Evolutionary conservation across 2,797 vertebrate genomes (phyloP), one percentile per base, ranked within the genome.

Genomic region (Nannoperca australis): DNA sequence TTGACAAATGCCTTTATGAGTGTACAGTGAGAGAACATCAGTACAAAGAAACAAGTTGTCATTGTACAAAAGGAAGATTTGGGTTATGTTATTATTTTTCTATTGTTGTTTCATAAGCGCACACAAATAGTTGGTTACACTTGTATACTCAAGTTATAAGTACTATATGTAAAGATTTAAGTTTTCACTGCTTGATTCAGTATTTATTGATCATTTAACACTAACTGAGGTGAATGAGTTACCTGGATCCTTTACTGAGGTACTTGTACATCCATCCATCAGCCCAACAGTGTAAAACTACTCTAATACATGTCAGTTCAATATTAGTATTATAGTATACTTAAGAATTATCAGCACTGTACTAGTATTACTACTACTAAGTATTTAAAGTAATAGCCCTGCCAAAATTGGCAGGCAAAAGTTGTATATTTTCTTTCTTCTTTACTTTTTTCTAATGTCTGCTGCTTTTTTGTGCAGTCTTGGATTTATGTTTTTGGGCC

Each of bases 1-100:
- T 66, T 58, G 66, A 68, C 58, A 68, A 61, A 51, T 51, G 49
- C 40, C 15, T 59, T 53, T 11, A 56, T 49, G 45, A 54, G 27
- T 45, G 20, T 47, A 71, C 38, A 53, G 44, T 55, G 27, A 54
- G 0, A 38, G 54, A 47, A 14, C 7, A 63, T 24, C n/a, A 65
- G 7, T 30, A 1, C 47, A n/a, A 59, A 30, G 15, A 18, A 45
- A 38, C 6, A 27, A 17, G 24, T 34, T 34, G 14, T n/a, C 18
- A 38, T 18, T 7, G 10, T 36, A n/a, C 14, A 45, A 9, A 70
- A 30, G 24, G 12, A 70, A 36, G 8, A 50, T 32, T 13, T 17
- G 9, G 18, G 8, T 11, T 18, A 49, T 11, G 17, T 54, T 5
- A 4, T 20, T 30, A n/a, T 45, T 30, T 22, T 47, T 20, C 45